Evolutionary conservation across 2,113 vertebrate genomes (phyloP), one percentile per base, ranked within the genome.

Genomic region (Triplophysa dalaica): DNA sequence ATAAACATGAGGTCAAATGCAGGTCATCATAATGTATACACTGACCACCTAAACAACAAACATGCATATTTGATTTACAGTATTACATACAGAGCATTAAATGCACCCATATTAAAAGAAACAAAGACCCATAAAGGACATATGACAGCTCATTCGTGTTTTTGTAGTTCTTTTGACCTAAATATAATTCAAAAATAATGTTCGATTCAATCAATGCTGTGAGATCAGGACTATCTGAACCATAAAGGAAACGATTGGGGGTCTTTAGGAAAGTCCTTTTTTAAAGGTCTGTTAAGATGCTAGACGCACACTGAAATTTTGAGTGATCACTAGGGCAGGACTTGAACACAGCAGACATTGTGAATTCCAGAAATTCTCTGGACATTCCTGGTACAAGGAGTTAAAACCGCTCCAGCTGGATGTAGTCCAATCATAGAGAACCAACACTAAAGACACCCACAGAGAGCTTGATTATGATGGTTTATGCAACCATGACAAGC

Each of bases 341-440:
- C 24, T 70, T 72, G 11, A 38, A 72, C 29, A 58, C 56, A 58
- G 69, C 7, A 0, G 19, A 72, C 29, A 41, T 73, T 41, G 19
- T 73, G n/a, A 41, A 73, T 73, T 58, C 29, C 12, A 41, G 21
- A 73, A 73, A 72, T 22, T 73, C 54, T 29, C 54, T 22, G 29
- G 8, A 73, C 19, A 60, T 73, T 58, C 54, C 29, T 60, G n/a
- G 52, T 16, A 21, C 56, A 72, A 72, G 7, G 67, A 50, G 4
- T 52, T 70, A 22, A 52, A 52, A 70, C 68, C 29, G 24, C 52
- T 70, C 24, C 48, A 72, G 58, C 70, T 58, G 48, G 68, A 56
- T 8, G 54, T 33, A 33, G 16, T 70, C 17, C 69, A 70, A 38
- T 3, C 50, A 52, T 52, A 52, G 45, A 70, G 50, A 24, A 56